Evolutionary conservation across 2,888 invertebrate genomes (phyloP).

Genomic region (Phymatocera aterrima): DNA sequence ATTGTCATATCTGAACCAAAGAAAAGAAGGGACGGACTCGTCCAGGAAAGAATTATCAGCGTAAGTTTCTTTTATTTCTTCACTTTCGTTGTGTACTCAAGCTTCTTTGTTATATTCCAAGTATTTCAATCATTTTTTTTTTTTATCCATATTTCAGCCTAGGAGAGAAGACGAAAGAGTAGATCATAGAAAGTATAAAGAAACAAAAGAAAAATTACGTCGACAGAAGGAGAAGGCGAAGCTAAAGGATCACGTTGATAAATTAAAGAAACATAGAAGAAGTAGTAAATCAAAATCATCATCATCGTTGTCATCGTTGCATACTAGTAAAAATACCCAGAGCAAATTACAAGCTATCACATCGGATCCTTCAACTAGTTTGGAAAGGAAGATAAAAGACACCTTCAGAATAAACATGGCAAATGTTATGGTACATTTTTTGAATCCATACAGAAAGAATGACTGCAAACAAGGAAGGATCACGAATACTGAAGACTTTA

Average conservation of each 20-base stretch:
- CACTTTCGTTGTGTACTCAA: slow-evolving; percentile 37
- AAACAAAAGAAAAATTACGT: slow-evolving; percentile 87
- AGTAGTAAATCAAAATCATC: slow-evolving; percentile 67
- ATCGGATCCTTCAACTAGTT: slow-evolving; percentile 76
- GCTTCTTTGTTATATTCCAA: slow-evolving; percentile 10
- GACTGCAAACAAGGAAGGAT: slow-evolving; percentile 92
- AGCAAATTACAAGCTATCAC: slow-evolving; percentile 72
- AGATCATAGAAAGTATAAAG: slow-evolving; percentile 85
- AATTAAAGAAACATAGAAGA: slow-evolving; percentile 74
- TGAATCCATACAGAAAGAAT: slow-evolving; percentile 91
- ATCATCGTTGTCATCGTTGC: no score
- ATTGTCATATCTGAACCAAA: slow-evolving; percentile 64
- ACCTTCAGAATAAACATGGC: slow-evolving; percentile 88
- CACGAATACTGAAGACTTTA: slow-evolving; percentile 93
- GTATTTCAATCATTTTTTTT: slow-evolving; percentile 24
- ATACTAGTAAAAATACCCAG: slow-evolving; percentile 61
- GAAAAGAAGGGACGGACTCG: slow-evolving; percentile 77
- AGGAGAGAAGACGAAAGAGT: slow-evolving; percentile 87
- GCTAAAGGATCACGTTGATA: slow-evolving; percentile 74
- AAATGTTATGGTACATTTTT: slow-evolving; percentile 88
- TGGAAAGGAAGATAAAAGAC: slow-evolving; percentile 87
- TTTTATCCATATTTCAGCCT: slow-evolving; percentile 78
- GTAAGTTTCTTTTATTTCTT: slow-evolving; percentile 74
- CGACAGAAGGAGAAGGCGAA: slow-evolving; percentile 80
- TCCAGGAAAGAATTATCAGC: slow-evolving; percentile 81